Evolutionary conservation across 1,140 invertebrate genomes (phyloP).

Genomic region (Neuroterus valhalla): DNA sequence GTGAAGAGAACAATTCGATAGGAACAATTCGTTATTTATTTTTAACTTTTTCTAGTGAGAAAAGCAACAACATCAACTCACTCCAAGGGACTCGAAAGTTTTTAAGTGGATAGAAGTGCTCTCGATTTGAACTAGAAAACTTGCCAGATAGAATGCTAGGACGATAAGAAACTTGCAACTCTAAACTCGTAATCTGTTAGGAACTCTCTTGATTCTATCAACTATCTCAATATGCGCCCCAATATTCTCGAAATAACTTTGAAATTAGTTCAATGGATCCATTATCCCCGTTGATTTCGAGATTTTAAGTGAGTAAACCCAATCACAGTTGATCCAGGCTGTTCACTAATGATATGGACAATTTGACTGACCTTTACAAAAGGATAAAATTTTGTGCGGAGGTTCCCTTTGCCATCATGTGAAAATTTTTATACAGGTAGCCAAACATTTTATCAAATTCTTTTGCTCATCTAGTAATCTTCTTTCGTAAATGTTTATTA

Average conservation of each 20-base stretch:
- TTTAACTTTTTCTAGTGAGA: background rate
- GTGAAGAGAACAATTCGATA: conserved; percentile 10
- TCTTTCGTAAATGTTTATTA: too few relatives aligned
- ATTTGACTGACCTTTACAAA: too few relatives aligned
- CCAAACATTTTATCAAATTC: too few relatives aligned
- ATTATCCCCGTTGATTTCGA: background rate
- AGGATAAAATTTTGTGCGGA: too few relatives aligned
- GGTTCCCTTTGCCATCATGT: too few relatives aligned
- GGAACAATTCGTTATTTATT: background rate
- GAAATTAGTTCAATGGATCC: background rate
- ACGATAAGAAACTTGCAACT: background rate
- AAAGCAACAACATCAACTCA: conserved; percentile 4
- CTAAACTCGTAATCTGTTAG: conserved; percentile 13
- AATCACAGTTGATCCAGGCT: too few relatives aligned
- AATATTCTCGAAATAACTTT: background rate
- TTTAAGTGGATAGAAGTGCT: conserved; percentile 20
- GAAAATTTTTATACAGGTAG: too few relatives aligned
- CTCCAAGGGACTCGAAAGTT: background rate
- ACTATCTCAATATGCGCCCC: background rate
- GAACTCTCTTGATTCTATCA: conserved; percentile 18
- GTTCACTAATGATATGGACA: too few relatives aligned
- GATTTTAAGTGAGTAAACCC: too few relatives aligned
- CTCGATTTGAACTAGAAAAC: conserved; percentile 19
- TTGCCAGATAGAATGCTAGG: conserved; percentile 7
- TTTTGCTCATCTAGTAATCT: too few relatives aligned